Base-by-base conservation (phyloP, 1,140 invertebrate genomes). In the Rhyacophila brunnea region DNA sequence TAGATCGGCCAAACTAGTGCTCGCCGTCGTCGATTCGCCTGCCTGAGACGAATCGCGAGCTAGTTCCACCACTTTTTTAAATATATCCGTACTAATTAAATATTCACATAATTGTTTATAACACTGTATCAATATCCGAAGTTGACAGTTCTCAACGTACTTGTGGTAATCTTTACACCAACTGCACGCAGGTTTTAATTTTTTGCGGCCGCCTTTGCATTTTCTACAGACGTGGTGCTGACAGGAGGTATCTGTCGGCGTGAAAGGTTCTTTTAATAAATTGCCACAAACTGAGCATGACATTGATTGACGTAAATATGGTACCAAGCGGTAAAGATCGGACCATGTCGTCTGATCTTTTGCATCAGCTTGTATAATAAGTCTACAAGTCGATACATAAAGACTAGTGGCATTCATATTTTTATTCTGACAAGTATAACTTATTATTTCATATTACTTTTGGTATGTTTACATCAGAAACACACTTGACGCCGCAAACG, bases 61-160 rank as follows among this genome's bases (percentile, higher is more conserved):
- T 66, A 81, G 80, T 53, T 82, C 80, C 66, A 81, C 71, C 65
- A 87, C 75, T 49, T 79, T 80, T 63, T 81, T 80, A 68, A 87
- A 92, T 43, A 91, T 81, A 14, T 81, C 79, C 2, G 88, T 89
- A 52, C 82, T 84, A 49, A 85, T 84, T 53, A 95, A 78, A 74
- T 90, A 92, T 68, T 88, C 82, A 80, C 92, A 95, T 9, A 95
- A 77, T 65, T 91, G 91, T 74, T 92, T 92, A 70, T 93, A 96
- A 76, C 92, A 93, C 67, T 92, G 87, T 47, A 95, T 71, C 15
- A 94, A 75, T 68, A 91, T 87, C 49, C 88, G 80, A 66, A 95
- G 75, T 59, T 89, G 85, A 56, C 87, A 86, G 75, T 95, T 94
- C 73, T 94, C 91, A 15, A 84, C 77, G 73, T 94, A 95, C 62